Evolutionary conservation across 2,113 vertebrate species (phyloP).

Genomic region (Copsychus sechellarum): DNA sequence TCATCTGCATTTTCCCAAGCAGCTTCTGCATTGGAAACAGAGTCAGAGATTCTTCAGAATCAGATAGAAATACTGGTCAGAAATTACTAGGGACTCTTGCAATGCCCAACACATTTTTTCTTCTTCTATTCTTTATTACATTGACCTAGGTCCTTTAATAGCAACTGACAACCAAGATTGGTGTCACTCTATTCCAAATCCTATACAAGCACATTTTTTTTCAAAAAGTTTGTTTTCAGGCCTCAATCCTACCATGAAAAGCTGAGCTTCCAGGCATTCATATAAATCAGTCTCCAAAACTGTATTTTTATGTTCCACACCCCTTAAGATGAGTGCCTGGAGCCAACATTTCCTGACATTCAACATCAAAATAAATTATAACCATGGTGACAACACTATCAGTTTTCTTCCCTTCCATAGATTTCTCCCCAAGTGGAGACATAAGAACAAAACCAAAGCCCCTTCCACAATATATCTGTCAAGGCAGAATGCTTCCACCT

Average conservation of each 20-base stretch:
- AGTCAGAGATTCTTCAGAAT: neutral
- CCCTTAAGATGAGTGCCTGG: neutral
- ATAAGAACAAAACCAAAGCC: neutral
- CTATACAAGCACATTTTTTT: fast-evolving
- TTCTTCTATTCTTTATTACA: neutral
- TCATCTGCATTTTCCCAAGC: neutral
- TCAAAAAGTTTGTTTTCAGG: neutral
- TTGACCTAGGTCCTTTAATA: neutral
- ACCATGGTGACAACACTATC: neutral
- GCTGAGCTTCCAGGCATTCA: neutral
- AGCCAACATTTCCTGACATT: neutral
- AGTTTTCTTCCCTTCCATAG: neutral
- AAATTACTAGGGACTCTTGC: neutral
- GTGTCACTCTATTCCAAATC: neutral
- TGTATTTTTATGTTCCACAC: neutral
- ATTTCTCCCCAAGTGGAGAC: neutral
- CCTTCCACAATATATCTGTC: neutral
- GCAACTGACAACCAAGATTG: neutral
- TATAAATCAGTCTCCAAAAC: neutral
- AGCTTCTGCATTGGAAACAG: neutral
- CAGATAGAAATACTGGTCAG: neutral
- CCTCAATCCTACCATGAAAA: neutral
- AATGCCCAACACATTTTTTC: neutral
- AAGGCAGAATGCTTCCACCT: neutral
- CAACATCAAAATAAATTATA: neutral